A percentile compares a stretch with the other conserved stretches of the same genome.
phyloP scores from a whole-genome alignment of 1,140 invertebrate genomes.

The Chironomus tepperi region DNA sequence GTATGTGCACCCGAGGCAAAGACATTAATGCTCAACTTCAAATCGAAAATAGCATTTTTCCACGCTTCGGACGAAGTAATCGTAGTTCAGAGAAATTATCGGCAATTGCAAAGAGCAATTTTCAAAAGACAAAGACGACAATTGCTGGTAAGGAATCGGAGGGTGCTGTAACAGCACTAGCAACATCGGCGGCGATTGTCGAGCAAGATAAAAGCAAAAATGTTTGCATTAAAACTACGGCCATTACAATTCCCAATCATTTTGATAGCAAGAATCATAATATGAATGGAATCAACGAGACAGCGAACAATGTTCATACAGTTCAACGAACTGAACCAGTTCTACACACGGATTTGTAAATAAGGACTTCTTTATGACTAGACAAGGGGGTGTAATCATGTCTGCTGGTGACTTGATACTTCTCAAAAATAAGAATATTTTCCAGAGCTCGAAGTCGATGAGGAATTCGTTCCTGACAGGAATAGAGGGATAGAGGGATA shows the following conservation, averaged over 20 bases:
- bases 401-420: no score
- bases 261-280: not conserved
- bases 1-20: conserved; percentile 70
- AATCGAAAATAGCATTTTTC: conserved; percentile 85
- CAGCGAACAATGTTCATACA: not conserved
- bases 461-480: no score
- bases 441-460: no score
- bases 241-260: not conserved
- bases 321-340: conserved; percentile 2
- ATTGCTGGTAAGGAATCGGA: not conserved
- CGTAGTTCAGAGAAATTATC: conserved; percentile 28
- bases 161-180: not conserved
- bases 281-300: not conserved
- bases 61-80: conserved; percentile 43
- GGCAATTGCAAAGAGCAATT: conserved; percentile 21
- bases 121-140: not conserved
- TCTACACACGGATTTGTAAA: conserved; percentile 20
- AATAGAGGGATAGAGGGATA: no score
- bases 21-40: conserved; percentile 81
- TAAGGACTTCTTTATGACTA: not conserved
- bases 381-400: not conserved
- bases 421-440: no score
- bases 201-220: not conserved
- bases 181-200: not conserved
- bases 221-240: not conserved